Evolutionary conservation across 2,113 vertebrate species (phyloP).

Genomic region (Oreochromis tanganicae): DNA sequence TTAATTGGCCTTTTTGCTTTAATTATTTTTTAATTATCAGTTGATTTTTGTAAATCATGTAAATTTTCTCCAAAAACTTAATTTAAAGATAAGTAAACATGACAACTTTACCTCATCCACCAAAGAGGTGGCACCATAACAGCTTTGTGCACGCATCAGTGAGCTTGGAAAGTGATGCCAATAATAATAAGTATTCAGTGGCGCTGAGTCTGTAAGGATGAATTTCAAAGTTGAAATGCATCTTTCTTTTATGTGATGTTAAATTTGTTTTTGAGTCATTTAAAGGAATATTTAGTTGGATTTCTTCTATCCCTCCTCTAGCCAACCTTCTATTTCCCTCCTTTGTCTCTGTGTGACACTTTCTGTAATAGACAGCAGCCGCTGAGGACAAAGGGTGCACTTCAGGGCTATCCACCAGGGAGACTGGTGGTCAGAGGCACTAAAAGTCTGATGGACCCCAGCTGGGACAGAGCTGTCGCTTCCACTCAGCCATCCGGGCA

Average conservation of each 20-base stretch:
- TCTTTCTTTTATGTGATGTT: not conserved
- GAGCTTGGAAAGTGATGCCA: not conserved
- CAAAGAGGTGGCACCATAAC: not conserved
- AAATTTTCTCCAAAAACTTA: not conserved
- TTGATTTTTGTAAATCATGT: not conserved
- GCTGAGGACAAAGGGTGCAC: conserved; percentile 20
- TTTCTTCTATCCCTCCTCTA: not conserved
- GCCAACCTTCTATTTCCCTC: not conserved
- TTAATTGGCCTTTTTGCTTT: not conserved
- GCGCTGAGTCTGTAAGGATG: not conserved
- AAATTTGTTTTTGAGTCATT: not conserved
- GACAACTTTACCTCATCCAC: not conserved
- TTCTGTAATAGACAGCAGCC: conserved; percentile 3
- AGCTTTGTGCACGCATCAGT: not conserved
- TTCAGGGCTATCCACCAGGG: conserved; percentile 28
- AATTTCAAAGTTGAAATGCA: not conserved
- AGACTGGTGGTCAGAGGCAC: conserved; percentile 51
- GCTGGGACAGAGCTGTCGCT: conserved; percentile 53
- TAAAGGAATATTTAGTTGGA: not conserved
- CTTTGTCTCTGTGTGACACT: not conserved
- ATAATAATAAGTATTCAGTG: not conserved
- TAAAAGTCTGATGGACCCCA: conserved; percentile 57
- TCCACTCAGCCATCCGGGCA: conserved; percentile 52
- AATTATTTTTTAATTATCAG: fast-evolving
- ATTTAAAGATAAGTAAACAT: not conserved